Conservation (phyloP, 1,140 invertebrate genomes). For the Diabrotica undecimpunctata region DNA sequence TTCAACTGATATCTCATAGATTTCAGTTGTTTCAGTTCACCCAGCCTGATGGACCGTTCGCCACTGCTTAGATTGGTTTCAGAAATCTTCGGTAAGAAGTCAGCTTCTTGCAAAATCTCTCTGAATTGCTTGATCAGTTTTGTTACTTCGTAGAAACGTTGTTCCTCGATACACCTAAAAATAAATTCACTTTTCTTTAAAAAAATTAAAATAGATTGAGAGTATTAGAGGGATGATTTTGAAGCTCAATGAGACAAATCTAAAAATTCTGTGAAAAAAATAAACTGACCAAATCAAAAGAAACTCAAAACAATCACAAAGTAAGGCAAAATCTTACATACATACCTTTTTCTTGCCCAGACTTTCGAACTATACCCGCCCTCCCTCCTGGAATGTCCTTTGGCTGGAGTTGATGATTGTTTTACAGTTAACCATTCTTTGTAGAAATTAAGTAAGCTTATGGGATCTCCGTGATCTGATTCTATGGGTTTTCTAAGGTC, state of each 20-base stretch:
- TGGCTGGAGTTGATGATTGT: constrained; percentile 26
- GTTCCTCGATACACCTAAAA: constrained; percentile 79
- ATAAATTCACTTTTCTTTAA: too few species aligned
- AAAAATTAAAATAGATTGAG: too few species aligned
- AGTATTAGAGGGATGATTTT: too few species aligned
- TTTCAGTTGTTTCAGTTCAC: constrained; percentile 82
- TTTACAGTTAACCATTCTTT: constrained; percentile 68
- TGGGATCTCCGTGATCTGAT: constrained; percentile 92
- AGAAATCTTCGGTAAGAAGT: constrained; percentile 57
- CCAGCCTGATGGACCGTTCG: constrained; percentile 76
- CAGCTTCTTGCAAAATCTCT: constrained; percentile 74
- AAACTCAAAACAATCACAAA: neutral
- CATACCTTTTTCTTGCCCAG: constrained; percentile 75
- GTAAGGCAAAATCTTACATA: neutral
- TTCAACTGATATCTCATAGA: constrained; percentile 68
- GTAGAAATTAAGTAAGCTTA: constrained; percentile 87
- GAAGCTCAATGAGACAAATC: too few species aligned
- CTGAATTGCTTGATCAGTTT: constrained; percentile 89
- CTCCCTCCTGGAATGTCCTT: constrained; percentile 28
- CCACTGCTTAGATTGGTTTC: constrained; percentile 64
- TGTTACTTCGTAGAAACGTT: constrained; percentile 93
- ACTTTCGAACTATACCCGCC: constrained; percentile 55
- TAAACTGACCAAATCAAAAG: neutral
- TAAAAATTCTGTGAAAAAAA: too few species aligned
- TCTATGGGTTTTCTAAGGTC: constrained; percentile 75